Evolutionary conservation across 2,797 vertebrate species (phyloP), one percentile per base, ranked within the genome.

Genomic region (Poliocrania exsul): DNA sequence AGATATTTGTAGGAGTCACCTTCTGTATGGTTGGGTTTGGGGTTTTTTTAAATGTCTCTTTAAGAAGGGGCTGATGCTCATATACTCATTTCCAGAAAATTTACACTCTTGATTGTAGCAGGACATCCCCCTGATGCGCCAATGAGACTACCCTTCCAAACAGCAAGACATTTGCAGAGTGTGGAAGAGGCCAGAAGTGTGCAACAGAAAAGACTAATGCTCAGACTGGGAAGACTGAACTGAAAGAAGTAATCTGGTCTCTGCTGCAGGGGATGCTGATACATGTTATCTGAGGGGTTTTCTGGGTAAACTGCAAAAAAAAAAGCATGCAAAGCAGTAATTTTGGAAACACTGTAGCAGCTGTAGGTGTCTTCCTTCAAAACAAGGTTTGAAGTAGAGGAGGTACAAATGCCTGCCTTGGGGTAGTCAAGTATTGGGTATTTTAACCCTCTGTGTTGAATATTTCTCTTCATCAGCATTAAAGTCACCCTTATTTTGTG

Each of bases 101-200:
- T 74, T 74, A n/a, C 12, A 29, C 16, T 84, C 29, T 37, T 29
- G 6, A 3, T 20, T 50, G 35, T 15, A 75, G 29, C 19, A 44
- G 9, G 5, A 6, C 6, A 37, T 53, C 13, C 71, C 26, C 24
- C 26, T 49, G 5, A 37, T 75, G 40, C 77, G 38, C 65, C 11
- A 10, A 4, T 12, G 13, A 26, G 11, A 49, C 8, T 64, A 15
- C 18, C 5, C 11, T 57, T 56, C n/a, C 33, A 65, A 69, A 38
- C 7, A 75, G 29, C 11, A 84, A 62, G 53, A 84, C 1, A 38
- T 13, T 21, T 2, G 4, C 4, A 21, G 2, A 0, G 0, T 42
- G 16, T 50, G 21, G n/a, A 86, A 84, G 15, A 18, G 20, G 10
- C 20, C 58, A 56, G 35, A 49, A 70, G 11, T 13, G 16, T 81